A percentile compares a stretch with the other conserved stretches of the same genome.
phyloP scores from a whole-genome alignment of 2,888 invertebrate genomes.

The Cheilosia pagana region DNA sequence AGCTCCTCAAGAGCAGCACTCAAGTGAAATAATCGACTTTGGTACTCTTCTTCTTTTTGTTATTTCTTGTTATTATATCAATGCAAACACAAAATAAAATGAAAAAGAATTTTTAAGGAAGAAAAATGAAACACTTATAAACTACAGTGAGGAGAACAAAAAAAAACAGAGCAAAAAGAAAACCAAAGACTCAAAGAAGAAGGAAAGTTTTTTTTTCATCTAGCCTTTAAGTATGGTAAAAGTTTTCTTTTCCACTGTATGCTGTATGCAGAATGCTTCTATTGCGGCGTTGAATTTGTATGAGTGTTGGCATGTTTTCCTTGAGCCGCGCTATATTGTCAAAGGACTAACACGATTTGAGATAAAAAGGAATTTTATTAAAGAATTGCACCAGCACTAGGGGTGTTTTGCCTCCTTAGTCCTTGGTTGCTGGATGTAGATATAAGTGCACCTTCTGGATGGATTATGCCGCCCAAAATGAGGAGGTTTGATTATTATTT shows the following conservation, averaged over 20 bases:
- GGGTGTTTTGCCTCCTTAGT: background rate
- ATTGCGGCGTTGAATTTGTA: slow-evolving; percentile 55
- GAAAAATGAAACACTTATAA: slow-evolving; percentile 60
- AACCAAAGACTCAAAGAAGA: slow-evolving; percentile 26
- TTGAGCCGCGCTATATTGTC: slow-evolving; percentile 35
- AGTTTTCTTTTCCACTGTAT: slow-evolving; percentile 43
- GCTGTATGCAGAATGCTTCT: slow-evolving; percentile 49
- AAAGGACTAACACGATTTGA: slow-evolving; percentile 57
- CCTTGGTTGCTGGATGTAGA: background rate
- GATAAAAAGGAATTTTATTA: slow-evolving; percentile 57
- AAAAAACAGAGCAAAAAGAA: slow-evolving; percentile 4
- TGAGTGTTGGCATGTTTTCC: slow-evolving; percentile 14
- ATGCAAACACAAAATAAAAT: slow-evolving; percentile 53
- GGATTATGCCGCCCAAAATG: slow-evolving; percentile 16
- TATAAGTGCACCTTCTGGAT: slow-evolving; percentile 25
- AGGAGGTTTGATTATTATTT: background rate
- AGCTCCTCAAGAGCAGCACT: slow-evolving; percentile 52
- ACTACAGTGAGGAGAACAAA: background rate
- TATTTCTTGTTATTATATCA: slow-evolving; percentile 67
- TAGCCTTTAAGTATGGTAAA: slow-evolving; percentile 20
- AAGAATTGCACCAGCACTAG: slow-evolving; percentile 30
- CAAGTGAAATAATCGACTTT: slow-evolving; percentile 72
- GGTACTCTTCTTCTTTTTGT: slow-evolving; percentile 53
- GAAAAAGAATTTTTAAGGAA: slow-evolving; percentile 8
- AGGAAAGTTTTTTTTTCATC: slow-evolving; percentile 6